These are phyloP conservation scores for Rhinatrema bivittatum DNA, from an alignment of 2,797 vertebrate species.

Conservation along the genomic window DNA sequence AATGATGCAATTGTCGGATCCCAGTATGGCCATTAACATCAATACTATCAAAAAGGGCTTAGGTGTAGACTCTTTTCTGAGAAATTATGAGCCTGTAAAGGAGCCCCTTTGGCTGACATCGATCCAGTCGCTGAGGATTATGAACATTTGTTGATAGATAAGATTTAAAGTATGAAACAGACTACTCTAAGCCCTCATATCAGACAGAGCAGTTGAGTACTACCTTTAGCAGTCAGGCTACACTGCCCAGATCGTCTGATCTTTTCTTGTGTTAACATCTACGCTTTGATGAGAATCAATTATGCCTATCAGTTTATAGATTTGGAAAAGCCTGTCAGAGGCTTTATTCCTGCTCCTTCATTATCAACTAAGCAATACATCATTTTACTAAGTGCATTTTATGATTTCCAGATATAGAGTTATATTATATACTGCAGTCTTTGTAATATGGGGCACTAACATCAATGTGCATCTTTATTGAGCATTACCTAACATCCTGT, in stretches of 20 bases:
- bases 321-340: constrained; percentile 16
- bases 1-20: constrained; percentile 6
- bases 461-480: no score
- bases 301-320: constrained; percentile 21
- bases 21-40: constrained; percentile 14
- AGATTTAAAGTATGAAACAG: constrained; percentile 29
- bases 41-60: constrained; percentile 1
- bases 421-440: no score
- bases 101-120: constrained; percentile 14
- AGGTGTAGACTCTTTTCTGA: background rate
- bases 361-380: constrained; percentile 38
- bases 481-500: no score
- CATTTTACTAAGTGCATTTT: constrained; percentile 29
- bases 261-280: constrained; percentile 27
- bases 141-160: constrained; percentile 28
- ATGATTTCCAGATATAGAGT: background rate
- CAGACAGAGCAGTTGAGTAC: constrained; percentile 29
- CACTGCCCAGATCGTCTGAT: constrained; percentile 34
- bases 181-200: background rate
- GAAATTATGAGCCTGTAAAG: constrained; percentile 13
- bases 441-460: no score
- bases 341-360: constrained; percentile 23
- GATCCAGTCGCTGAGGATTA: constrained; percentile 23
- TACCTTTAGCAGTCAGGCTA: constrained; percentile 21
- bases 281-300: constrained; percentile 23